These are phyloP conservation scores for Tridacna crocea DNA, from an alignment of 2,888 invertebrate species.

Conservation along the genomic window DNA sequence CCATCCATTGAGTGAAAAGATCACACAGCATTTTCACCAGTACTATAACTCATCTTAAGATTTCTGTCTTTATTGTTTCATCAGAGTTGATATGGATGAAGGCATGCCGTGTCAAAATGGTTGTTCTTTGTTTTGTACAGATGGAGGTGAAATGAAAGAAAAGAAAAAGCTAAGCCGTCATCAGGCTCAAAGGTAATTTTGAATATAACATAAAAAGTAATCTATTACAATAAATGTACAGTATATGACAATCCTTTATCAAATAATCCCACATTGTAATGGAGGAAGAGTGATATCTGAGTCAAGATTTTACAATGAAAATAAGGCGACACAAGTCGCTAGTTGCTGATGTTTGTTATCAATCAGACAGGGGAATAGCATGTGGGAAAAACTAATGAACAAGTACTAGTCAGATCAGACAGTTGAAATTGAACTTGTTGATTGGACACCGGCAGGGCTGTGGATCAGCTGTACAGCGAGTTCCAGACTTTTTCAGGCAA, in stretches of 20 bases:
- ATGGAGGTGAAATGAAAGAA: constrained; percentile 45
- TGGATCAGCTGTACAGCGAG: too few relatives aligned
- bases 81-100: neutral
- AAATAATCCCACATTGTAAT: too few relatives aligned
- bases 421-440: too few relatives aligned
- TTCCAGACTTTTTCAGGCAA: too few relatives aligned
- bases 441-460: too few relatives aligned
- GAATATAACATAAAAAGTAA: neutral
- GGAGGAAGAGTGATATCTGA: too few relatives aligned
- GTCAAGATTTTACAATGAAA: too few relatives aligned
- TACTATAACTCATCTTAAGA: neutral
- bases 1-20: neutral
- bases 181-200: neutral
- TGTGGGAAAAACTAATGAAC: too few relatives aligned
- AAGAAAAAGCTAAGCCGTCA: constrained; percentile 25
- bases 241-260: neutral
- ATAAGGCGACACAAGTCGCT: too few relatives aligned
- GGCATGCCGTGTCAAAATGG: neutral
- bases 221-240: neutral
- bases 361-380: too few relatives aligned
- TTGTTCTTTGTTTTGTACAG: constrained; percentile 23
- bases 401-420: too few relatives aligned
- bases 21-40: neutral
- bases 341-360: too few relatives aligned
- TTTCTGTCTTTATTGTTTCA: neutral